Conservation (phyloP, 2,888 invertebrate genomes). For the Barypeithes pellucidus region DNA sequence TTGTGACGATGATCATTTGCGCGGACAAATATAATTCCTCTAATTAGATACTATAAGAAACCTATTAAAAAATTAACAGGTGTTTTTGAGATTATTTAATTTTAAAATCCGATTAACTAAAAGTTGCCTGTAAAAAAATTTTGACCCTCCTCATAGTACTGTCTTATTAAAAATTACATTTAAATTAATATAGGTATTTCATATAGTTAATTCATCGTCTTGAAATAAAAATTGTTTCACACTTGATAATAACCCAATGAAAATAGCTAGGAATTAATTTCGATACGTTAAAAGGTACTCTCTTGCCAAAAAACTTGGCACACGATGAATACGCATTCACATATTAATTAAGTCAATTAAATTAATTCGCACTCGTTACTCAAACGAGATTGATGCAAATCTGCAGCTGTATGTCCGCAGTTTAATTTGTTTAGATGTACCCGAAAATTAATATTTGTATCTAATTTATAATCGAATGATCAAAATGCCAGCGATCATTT, state of each 20-base stretch:
- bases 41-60: no score
- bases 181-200: no score
- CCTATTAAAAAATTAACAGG: no score
- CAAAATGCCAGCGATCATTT: slow-evolving; percentile 6
- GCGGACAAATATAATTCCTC: no score
- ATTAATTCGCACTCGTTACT: not conserved
- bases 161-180: no score
- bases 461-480: slow-evolving; percentile 29
- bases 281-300: not conserved
- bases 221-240: no score
- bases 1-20: no score
- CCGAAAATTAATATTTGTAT: slow-evolving; percentile 33
- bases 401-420: slow-evolving; percentile 8
- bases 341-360: slow-evolving; percentile 21
- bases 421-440: slow-evolving; percentile 30
- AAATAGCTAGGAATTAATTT: slow-evolving; percentile 3
- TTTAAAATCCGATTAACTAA: no score
- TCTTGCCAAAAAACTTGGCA: slow-evolving; percentile 13
- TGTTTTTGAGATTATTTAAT: no score
- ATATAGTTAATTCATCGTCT: no score
- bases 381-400: slow-evolving; percentile 1
- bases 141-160: no score
- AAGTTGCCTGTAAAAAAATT: no score
- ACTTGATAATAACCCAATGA: not conserved
- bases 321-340: not conserved